Evolutionary conservation across 2,113 vertebrate species (phyloP).

Genomic region (Heloderma charlesbogerti): DNA sequence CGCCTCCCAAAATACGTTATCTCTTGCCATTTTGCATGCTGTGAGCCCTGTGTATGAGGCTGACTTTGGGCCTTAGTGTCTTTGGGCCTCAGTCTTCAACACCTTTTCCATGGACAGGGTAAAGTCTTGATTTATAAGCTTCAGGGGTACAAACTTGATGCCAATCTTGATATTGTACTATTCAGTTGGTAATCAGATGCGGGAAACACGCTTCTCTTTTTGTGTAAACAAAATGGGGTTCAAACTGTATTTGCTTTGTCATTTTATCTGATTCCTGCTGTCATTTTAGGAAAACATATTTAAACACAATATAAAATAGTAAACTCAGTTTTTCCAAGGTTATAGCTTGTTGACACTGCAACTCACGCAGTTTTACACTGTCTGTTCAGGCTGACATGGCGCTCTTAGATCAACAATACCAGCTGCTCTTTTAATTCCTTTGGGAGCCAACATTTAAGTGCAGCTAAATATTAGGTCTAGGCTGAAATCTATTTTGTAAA

Average conservation of each 20-base stretch:
- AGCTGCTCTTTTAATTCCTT: constrained; percentile 79
- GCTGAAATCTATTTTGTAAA: constrained; percentile 80
- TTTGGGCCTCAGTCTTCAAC: neutral
- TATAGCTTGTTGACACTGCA: constrained; percentile 76
- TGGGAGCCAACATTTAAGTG: constrained; percentile 82
- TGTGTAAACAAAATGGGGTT: constrained; percentile 40
- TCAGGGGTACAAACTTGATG: neutral
- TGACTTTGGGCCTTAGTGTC: neutral
- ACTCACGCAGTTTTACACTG: constrained; percentile 68
- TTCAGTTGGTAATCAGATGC: neutral
- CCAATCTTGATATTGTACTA: constrained; percentile 12
- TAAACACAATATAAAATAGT: constrained; percentile 72
- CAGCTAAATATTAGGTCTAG: constrained; percentile 86
- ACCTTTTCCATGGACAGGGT: neutral
- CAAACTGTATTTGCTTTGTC: constrained; percentile 66
- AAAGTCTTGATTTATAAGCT: neutral
- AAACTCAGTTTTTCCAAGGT: constrained; percentile 67
- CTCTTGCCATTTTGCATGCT: neutral
- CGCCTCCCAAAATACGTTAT: neutral
- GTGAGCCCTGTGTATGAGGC: neutral
- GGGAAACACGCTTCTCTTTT: constrained; percentile 17
- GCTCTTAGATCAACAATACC: constrained; percentile 80
- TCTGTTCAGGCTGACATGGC: constrained; percentile 68
- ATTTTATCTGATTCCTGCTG: constrained; percentile 66
- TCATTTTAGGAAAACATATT: constrained; percentile 66